Percentiles rank a stretch among this genome's conserved stretches.
Evolutionary conservation across 2,797 vertebrate genomes (phyloP).

Genomic region (Halcyon chelicuti): DNA sequence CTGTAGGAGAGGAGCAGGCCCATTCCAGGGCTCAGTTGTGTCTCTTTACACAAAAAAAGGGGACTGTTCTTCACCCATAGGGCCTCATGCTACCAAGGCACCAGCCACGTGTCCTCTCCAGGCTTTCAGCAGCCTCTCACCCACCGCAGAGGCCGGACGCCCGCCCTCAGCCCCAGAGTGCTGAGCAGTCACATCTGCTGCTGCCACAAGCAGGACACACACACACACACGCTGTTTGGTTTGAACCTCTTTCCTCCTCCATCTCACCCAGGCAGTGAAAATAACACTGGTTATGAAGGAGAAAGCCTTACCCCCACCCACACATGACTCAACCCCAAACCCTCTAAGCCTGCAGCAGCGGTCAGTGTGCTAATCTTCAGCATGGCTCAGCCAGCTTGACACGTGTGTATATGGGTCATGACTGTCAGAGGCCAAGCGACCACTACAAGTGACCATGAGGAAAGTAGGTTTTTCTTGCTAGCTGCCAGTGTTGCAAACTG

Average conservation of each 20-base stretch:
- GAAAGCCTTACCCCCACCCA: background rate
- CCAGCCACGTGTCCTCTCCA: background rate
- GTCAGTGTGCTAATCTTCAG: background rate
- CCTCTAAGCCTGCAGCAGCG: background rate
- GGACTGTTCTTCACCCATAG: background rate
- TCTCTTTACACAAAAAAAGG: background rate
- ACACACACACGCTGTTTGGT: rapidly evolving
- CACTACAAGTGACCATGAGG: background rate
- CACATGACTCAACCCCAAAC: background rate
- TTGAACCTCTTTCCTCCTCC: background rate
- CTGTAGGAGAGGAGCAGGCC: background rate
- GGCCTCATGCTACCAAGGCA: background rate
- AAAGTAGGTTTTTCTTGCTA: background rate
- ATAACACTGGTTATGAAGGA: background rate
- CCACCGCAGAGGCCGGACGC: rapidly evolving
- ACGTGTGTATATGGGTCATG: rapidly evolving
- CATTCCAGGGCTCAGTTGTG: background rate
- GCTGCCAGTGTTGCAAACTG: background rate
- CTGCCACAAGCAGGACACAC: background rate
- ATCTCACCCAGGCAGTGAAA: background rate
- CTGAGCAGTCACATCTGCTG: background rate
- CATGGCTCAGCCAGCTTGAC: background rate
- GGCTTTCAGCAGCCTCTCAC: background rate
- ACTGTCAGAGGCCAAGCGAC: background rate
- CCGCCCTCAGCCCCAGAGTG: rapidly evolving